Evolutionary conservation across 2,113 vertebrate genomes (phyloP), one percentile per base, ranked within the genome.

Genomic region (Poeciliopsis retropinna): DNA sequence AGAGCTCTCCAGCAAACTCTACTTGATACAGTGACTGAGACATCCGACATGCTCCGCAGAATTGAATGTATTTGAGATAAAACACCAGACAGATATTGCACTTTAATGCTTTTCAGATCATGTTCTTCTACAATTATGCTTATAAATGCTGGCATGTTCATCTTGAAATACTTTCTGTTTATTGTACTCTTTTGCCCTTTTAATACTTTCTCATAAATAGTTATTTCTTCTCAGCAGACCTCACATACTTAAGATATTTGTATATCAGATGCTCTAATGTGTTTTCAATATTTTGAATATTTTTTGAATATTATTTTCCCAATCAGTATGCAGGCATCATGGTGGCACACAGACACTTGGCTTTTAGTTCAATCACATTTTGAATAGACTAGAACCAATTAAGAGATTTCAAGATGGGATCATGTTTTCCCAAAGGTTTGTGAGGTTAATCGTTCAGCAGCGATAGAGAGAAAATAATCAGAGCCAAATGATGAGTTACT

Each of bases 111-210:
- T 61, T 69, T 64, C 29, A 47, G 51, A 44, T 57, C 44, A 67
- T 27, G 44, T 66, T 47, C 44, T 63, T 62, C 47, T 15, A 65
- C 41, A 75, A 13, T 51, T 27, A 62, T 60, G 67, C 73, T 65
- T 31, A 92, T 94, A 90, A 95, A 95, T 80, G 94, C 94, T 95
- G 12, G 94, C 75, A 95, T 95, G 81, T 95, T 95, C 85, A 94
- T 44, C 14, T 54, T 78, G 8, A 80, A 44, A 6, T 17, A 44
- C 34, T 71, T 19, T 66, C 29, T 77, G 47, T 34, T 70, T 19
- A 47, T 67, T 80, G 27, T 64, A 25, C 27, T 54, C 27, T 19
- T 15, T 65, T 30, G 32, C 75, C 27, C 70, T 68, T 76, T 81
- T 60, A 27, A 60, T 57, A 25, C 63, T 8, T 19, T 19, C 19